These are phyloP conservation scores for Henricia sp. DNA, from an alignment of 53 echinoderm and acorn worm species.

Conservation along the genomic window DNA sequence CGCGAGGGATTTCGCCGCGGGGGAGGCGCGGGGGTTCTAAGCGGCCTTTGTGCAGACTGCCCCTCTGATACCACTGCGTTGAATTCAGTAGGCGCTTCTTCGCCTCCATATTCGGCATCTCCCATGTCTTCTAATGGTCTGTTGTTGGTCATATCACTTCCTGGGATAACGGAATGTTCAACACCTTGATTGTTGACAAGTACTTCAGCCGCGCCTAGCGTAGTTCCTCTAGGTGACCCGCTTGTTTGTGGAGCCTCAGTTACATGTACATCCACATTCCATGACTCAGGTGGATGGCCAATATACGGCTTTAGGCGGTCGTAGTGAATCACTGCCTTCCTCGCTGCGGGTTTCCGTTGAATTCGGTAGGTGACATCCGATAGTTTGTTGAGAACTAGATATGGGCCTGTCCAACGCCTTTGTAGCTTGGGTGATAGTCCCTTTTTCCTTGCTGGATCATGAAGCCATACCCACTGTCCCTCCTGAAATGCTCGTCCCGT, in stretches of 20 bases:
- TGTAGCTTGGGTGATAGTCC: constrained; percentile 14
- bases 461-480: constrained; percentile 13
- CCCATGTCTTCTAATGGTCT: background rate
- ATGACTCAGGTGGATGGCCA: constrained; percentile 2
- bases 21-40: no score
- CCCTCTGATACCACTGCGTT: no score
- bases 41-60: no score
- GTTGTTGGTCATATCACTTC: no score
- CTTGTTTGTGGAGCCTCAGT: background rate
- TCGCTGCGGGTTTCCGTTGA: background rate
- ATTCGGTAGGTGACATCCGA: background rate
- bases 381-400: no score
- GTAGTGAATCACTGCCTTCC: background rate
- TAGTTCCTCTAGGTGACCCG: background rate
- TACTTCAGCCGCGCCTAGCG: background rate
- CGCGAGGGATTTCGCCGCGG: background rate
- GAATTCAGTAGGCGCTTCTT: background rate
- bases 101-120: background rate
- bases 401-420: no score
- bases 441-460: constrained; percentile 21
- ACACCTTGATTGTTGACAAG: background rate
- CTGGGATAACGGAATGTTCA: background rate
- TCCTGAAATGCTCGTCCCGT: background rate
- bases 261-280: background rate
- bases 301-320: constrained; percentile 47